These are phyloP conservation scores for Pseudococcus longispinus DNA, from an alignment of 2,888 invertebrate species.

Conservation along the genomic window DNA sequence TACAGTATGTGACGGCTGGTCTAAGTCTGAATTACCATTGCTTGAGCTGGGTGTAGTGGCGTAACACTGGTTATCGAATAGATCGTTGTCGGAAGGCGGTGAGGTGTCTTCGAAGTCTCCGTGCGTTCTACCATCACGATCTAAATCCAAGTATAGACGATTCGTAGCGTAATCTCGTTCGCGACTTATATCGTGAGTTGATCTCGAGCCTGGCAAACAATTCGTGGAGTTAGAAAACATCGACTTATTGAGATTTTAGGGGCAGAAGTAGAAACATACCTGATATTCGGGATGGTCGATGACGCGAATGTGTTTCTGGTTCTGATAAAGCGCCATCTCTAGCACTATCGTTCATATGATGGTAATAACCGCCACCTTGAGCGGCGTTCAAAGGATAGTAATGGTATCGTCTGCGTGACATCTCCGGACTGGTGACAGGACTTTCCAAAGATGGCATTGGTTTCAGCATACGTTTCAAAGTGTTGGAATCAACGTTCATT, in stretches of 20 bases:
- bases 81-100: conserved; percentile 90
- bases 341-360: conserved; percentile 57
- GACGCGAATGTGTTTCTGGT: conserved; percentile 67
- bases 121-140: conserved; percentile 69
- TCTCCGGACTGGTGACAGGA: conserved; percentile 89
- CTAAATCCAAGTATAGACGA: conserved; percentile 80
- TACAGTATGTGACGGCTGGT: conserved; percentile 67
- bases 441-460: conserved; percentile 91
- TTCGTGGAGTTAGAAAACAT: too few relatives aligned
- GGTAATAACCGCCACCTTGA: conserved; percentile 56
- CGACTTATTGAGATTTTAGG: background rate
- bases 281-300: conserved; percentile 71
- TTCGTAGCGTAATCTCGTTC: conserved; percentile 67
- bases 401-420: conserved; percentile 76
- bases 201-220: conserved; percentile 67
- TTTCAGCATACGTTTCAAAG: conserved; percentile 91
- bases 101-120: conserved; percentile 70
- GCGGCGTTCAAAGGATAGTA: conserved; percentile 64
- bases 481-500: conserved; percentile 76
- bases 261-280: conserved; percentile 63
- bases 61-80: conserved; percentile 95
- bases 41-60: conserved; percentile 93
- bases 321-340: conserved; percentile 65
- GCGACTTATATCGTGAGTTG: conserved; percentile 77
- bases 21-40: conserved; percentile 89